A percentile compares a stretch with the other conserved stretches of the same genome.
Conservation (phyloP, 2,113 vertebrate species). For the Riparia riparia region DNA sequence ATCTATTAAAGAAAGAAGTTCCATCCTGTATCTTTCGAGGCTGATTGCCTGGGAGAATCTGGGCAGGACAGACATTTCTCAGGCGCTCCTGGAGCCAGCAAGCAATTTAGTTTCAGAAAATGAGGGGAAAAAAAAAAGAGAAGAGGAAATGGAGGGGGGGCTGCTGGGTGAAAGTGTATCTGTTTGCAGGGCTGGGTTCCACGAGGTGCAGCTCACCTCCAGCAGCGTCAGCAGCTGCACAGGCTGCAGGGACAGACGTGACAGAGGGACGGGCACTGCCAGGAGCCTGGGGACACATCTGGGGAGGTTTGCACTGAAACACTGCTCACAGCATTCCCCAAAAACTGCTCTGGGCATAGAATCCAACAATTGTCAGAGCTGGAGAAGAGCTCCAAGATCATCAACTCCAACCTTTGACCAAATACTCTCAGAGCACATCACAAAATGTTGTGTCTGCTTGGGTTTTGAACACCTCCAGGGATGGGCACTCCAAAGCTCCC, state of each 20-base stretch:
- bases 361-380: fast-evolving
- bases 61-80: neutral
- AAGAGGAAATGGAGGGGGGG: neutral
- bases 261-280: neutral
- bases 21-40: neutral
- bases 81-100: neutral
- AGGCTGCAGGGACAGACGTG: neutral
- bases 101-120: neutral
- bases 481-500: neutral
- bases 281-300: neutral
- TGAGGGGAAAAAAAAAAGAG: fast-evolving
- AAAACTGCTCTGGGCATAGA: neutral
- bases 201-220: neutral
- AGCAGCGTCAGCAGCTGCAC: neutral
- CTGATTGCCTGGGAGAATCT: neutral
- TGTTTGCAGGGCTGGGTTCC: neutral
- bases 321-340: fast-evolving
- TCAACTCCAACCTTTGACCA: neutral
- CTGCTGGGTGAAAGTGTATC: neutral
- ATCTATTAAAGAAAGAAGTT: fast-evolving
- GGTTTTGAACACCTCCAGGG: neutral
- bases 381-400: neutral
- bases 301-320: neutral
- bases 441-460: neutral
- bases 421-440: neutral